These are phyloP conservation scores for Heliconius hortense DNA, from an alignment of 2,888 invertebrate genomes.

Conservation along the genomic window DNA sequence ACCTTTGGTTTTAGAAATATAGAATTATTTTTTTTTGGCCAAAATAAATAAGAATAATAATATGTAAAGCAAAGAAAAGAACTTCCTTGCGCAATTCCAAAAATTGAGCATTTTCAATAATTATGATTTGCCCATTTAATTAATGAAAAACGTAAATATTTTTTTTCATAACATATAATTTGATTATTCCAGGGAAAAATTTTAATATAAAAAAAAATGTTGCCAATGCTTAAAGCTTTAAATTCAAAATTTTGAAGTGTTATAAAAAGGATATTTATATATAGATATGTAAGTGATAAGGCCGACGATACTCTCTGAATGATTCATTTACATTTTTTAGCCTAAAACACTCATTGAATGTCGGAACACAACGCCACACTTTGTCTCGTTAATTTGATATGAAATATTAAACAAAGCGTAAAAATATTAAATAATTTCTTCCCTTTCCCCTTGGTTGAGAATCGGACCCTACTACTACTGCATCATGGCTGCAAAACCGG, in stretches of 20 bases:
- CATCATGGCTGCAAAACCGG: too few relatives aligned
- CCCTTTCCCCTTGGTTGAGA: too few relatives aligned
- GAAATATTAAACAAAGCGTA: too few relatives aligned
- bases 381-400: too few relatives aligned
- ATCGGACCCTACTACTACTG: too few relatives aligned
- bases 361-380: too few relatives aligned
- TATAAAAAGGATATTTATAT: not conserved
- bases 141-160: too few relatives aligned
- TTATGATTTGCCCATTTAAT: not conserved
- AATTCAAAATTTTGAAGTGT: not conserved
- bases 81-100: not conserved
- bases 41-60: not conserved
- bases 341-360: not conserved
- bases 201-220: not conserved
- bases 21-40: not conserved
- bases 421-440: too few relatives aligned
- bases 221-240: not conserved
- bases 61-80: not conserved
- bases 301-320: not conserved
- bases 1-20: slow-evolving; percentile 22
- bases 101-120: slow-evolving; percentile 12
- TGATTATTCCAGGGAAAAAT: too few relatives aligned
- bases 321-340: not conserved
- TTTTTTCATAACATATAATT: too few relatives aligned
- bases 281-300: slow-evolving; percentile 17